A percentile compares a stretch with the other conserved stretches of the same genome.
These are phyloP conservation scores for Hypolimnas misippus DNA, from an alignment of 2,888 invertebrate species.

Conservation along the genomic window DNA sequence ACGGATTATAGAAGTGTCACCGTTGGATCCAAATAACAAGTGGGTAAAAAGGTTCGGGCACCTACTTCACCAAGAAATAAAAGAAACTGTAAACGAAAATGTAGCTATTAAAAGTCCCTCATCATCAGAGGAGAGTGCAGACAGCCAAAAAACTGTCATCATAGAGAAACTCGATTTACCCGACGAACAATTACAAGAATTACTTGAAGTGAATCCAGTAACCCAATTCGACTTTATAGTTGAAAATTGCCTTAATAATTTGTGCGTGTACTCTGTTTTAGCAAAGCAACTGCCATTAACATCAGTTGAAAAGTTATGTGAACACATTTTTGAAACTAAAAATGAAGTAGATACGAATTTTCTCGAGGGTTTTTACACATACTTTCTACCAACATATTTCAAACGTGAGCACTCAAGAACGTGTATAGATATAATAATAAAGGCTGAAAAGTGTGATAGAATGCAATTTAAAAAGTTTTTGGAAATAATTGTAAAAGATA, in stretches of 20 bases:
- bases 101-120: neutral
- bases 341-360: constrained; percentile 40
- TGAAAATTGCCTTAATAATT: constrained; percentile 51
- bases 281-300: constrained; percentile 50
- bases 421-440: constrained; percentile 57
- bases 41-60: constrained; percentile 42
- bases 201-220: constrained; percentile 49
- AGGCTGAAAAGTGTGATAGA: constrained; percentile 49
- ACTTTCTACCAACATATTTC: constrained; percentile 55
- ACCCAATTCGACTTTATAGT: constrained; percentile 48
- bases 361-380: constrained; percentile 46
- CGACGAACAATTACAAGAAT: neutral
- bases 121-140: neutral
- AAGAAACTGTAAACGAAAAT: constrained; percentile 13
- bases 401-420: constrained; percentile 53
- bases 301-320: constrained; percentile 54
- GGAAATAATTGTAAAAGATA: constrained; percentile 52
- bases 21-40: constrained; percentile 34
- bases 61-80: neutral
- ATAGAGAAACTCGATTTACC: neutral
- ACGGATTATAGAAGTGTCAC: constrained; percentile 32
- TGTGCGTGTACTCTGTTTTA: constrained; percentile 47
- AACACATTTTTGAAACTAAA: constrained; percentile 49
- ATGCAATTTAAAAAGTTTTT: constrained; percentile 51
- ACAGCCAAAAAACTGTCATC: neutral